Conservation (phyloP, 1,140 invertebrate genomes). For the Oncopodura yosiiana region DNA sequence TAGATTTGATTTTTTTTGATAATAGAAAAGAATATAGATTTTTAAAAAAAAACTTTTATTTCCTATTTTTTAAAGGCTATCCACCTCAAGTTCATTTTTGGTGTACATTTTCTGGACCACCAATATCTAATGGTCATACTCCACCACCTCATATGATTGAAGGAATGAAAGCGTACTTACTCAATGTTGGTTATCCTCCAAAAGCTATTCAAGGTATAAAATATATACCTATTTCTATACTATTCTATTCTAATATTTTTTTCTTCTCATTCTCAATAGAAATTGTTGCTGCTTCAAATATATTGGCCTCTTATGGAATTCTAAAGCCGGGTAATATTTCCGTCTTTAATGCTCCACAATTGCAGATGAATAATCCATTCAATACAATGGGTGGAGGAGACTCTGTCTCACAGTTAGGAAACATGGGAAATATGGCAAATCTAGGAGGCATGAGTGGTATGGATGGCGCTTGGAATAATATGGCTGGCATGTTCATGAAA, state of each 20-base stretch:
- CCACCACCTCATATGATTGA: conserved; percentile 34
- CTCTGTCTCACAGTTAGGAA: conserved; percentile 8
- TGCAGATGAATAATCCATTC: conserved; percentile 28
- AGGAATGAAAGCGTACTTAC: conserved; percentile 33
- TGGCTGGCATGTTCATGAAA: conserved; percentile 34
- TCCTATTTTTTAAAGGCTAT: conserved; percentile 14
- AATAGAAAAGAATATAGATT: not conserved
- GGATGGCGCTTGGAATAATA: conserved; percentile 31
- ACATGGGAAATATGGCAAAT: conserved; percentile 4
- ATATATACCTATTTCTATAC: too few relatives aligned
- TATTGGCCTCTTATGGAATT: conserved; percentile 34
- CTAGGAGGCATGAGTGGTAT: conserved; percentile 20
- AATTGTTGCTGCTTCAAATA: conserved; percentile 26
- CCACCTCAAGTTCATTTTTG: conserved; percentile 36
- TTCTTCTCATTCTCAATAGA: too few relatives aligned
- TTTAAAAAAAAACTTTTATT: conserved; percentile 13
- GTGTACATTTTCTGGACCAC: conserved; percentile 35
- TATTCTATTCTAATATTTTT: too few relatives aligned
- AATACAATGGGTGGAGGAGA: conserved; percentile 27
- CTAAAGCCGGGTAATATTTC: conserved; percentile 34
- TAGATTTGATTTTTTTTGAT: too few relatives aligned
- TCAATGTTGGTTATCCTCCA: conserved; percentile 31
- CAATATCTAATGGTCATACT: conserved; percentile 34
- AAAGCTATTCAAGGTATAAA: conserved; percentile 34
- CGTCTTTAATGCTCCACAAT: conserved; percentile 32